Evolutionary conservation across 2,888 invertebrate species (phyloP), one percentile per base, ranked within the genome.

Genomic region (Thera obeliscata): DNA sequence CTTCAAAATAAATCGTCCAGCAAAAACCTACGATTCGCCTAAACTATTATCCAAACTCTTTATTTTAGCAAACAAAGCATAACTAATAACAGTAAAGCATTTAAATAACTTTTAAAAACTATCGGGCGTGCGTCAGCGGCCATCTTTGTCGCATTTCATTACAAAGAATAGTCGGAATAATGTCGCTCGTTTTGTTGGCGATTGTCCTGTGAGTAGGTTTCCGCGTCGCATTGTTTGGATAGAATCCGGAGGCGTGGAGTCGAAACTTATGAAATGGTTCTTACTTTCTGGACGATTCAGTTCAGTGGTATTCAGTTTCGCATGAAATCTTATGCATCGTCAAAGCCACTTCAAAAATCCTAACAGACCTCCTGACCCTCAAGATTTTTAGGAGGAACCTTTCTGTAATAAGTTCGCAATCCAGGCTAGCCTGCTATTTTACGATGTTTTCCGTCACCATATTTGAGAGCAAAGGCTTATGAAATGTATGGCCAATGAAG

Each of bases 101-200:
- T 86, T 81, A 81, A 84, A 84, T 82, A 73, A 67, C 72, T 63
- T 78, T 22, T 81, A 85, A 83, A 81, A 75, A 77, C 71, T 67
- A 71, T 58, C 66, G 62, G 54, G 73, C 54, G 78, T 78, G 80
- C 77, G 71, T 77, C 80, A 75, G 73, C 72, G 78, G 86, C 87
- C 85, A 85, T 86, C 76, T 87, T 86, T 73, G 82, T 66, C 81
- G 81, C 78, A 87, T 87, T 87, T 90, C 91, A 90, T 91, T 89
- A 88, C 87, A 86, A 90, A 88, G 88, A 85, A 82, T 83, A 73
- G 81, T 76, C 74, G 68, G 75, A 79, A 81, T 81, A 81, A 80
- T 80, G 77, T 68, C 56, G 60, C 41, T 76, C 62, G 78, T 82
- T 80, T 85, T 83, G 78, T 87, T 74, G 72, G 76, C 72, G 70